A percentile compares a stretch with the other conserved stretches of the same genome.
Evolutionary conservation across 2,888 invertebrate genomes (phyloP).

Genomic region (Nowickia ferox): DNA sequence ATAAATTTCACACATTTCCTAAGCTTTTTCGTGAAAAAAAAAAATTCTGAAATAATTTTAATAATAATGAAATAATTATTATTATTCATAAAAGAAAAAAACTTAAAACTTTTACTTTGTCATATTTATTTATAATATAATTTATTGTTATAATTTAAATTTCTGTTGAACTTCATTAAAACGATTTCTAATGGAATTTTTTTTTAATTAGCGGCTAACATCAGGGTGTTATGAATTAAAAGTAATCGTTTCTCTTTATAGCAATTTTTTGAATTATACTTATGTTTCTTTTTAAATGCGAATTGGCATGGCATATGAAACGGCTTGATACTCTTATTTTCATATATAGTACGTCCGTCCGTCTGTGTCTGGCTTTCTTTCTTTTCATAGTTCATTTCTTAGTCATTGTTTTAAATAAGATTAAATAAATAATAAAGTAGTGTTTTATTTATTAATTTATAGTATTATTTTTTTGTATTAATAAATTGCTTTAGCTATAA

Average conservation of each 20-base stretch:
- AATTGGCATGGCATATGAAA: neutral
- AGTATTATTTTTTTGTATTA: constrained; percentile 15
- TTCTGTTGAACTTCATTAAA: constrained; percentile 24
- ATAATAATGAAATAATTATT: neutral
- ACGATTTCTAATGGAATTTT: constrained; percentile 42
- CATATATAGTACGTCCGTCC: neutral
- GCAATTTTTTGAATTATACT: constrained; percentile 27
- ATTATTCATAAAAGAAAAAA: constrained; percentile 27
- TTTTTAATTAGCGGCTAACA: neutral
- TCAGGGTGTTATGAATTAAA: constrained; percentile 31
- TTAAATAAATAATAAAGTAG: constrained; percentile 17
- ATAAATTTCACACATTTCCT: neutral
- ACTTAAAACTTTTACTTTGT: constrained; percentile 23
- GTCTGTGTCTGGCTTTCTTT: constrained; percentile 1
- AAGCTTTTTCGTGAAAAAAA: neutral
- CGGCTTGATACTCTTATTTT: constrained; percentile 5
- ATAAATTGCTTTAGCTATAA: constrained; percentile 45
- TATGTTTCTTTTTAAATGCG: constrained; percentile 5
- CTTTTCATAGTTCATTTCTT: constrained; percentile 13
- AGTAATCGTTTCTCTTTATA: constrained; percentile 20
- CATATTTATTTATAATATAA: constrained; percentile 22
- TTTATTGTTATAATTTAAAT: constrained; percentile 14
- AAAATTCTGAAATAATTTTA: neutral
- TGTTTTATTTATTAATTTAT: constrained; percentile 36
- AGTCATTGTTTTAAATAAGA: constrained; percentile 39